These are phyloP conservation scores for Cavia aperea DNA, from an alignment of 2,113 vertebrate species.

Conservation along the genomic window DNA sequence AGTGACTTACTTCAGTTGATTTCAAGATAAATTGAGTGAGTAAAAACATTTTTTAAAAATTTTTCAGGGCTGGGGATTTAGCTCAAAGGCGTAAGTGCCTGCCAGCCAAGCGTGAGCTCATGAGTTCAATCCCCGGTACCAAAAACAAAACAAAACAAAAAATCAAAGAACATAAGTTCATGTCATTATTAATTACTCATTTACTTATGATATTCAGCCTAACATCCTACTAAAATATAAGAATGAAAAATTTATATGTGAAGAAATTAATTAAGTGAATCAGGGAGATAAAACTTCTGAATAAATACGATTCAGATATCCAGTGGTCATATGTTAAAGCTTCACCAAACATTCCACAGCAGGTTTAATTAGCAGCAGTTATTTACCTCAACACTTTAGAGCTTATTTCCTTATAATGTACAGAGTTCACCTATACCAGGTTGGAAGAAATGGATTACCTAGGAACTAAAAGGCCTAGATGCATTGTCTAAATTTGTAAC, in stretches of 20 bases:
- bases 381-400: neutral
- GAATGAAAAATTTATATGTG: neutral
- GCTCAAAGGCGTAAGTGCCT: no score
- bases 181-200: neutral
- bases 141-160: neutral
- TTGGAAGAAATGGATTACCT: neutral
- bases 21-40: neutral
- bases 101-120: no score
- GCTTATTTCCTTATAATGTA: neutral
- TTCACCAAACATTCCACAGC: neutral
- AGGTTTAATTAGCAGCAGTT: neutral
- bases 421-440: neutral
- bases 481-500: neutral
- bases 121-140: no score
- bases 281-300: neutral
- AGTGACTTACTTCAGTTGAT: neutral
- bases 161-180: neutral
- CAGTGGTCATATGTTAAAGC: neutral
- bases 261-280: slow-evolving; percentile 20
- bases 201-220: neutral
- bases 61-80: no score
- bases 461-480: neutral
- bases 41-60: neutral
- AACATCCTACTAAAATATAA: neutral
- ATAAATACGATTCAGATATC: neutral